A percentile compares a stretch with the other conserved stretches of the same genome.
Evolutionary conservation across 2,888 invertebrate genomes (phyloP).

Genomic region (Melinaea menophilus): DNA sequence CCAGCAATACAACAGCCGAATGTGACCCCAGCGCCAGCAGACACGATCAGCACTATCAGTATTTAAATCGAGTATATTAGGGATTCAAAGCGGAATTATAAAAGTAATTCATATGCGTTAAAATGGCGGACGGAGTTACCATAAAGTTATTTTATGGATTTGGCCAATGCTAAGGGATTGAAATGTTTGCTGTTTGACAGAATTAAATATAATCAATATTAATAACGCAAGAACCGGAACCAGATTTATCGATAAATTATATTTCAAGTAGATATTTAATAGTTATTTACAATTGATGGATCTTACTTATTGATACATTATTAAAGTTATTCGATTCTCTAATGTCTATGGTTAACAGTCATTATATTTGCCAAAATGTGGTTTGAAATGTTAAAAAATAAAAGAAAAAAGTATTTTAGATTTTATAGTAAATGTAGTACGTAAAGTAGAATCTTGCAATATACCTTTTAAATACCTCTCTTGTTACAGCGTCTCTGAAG

Average conservation of each 20-base stretch:
- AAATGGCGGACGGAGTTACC: neutral
- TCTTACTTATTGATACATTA: too few relatives aligned
- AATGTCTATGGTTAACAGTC: neutral
- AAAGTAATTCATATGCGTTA: neutral
- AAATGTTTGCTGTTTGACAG: neutral
- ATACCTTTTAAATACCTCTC: neutral
- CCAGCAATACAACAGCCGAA: slow-evolving; percentile 64
- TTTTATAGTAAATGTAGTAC: neutral
- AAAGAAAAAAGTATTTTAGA: neutral
- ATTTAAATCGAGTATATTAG: slow-evolving; percentile 48
- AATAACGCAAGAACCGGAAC: too few relatives aligned
- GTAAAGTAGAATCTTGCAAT: neutral
- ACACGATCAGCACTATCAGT: slow-evolving; percentile 74
- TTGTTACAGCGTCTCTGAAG: neutral
- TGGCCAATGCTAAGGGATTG: neutral
- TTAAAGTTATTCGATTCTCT: neutral
- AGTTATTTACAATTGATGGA: too few relatives aligned
- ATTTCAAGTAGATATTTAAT: too few relatives aligned
- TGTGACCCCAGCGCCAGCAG: slow-evolving; percentile 64
- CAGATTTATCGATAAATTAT: too few relatives aligned
- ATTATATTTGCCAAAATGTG: slow-evolving; percentile 1
- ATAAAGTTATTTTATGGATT: neutral
- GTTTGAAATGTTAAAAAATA: neutral
- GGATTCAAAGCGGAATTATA: slow-evolving; percentile 8
- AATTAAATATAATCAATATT: too few relatives aligned